phyloP scores from a whole-genome alignment of 2,888 invertebrate genomes.

The Cremastinae sp. region DNA sequence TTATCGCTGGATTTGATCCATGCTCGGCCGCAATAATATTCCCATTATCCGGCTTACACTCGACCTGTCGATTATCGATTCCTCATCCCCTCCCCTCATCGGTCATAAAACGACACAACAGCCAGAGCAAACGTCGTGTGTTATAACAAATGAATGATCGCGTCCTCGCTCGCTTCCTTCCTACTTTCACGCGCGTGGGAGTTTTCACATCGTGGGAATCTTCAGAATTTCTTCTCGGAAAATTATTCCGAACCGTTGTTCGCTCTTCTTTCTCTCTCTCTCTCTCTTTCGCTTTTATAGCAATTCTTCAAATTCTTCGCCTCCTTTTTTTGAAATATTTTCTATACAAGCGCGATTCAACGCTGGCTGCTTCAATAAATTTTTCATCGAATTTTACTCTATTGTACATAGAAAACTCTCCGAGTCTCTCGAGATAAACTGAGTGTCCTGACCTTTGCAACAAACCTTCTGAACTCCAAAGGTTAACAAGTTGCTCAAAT shows the following conservation, averaged over 20 bases:
- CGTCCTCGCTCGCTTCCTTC: conserved; percentile 7
- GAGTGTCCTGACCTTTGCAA: no score
- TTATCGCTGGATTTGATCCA: neutral
- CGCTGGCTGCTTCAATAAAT: neutral
- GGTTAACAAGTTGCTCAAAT: no score
- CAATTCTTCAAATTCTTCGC: neutral
- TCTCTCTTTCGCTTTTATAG: no score
- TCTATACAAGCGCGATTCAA: no score
- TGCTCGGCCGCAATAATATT: conserved; percentile 1
- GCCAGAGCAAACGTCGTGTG: conserved; percentile 43
- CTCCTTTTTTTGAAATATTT: no score
- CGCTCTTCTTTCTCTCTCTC: no score
- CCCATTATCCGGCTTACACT: conserved; percentile 12
- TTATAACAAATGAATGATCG: conserved; percentile 50
- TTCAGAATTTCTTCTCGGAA: neutral
- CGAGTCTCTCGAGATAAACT: no score
- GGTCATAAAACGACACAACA: neutral
- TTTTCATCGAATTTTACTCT: no score
- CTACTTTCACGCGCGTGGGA: conserved; percentile 2
- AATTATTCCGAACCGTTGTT: neutral
- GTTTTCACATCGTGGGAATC: neutral
- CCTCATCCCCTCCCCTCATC: neutral
- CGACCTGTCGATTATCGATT: conserved; percentile 53
- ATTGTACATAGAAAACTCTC: no score
- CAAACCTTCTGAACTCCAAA: no score